Percentiles rank a stretch among this genome's conserved stretches.
phyloP scores from a whole-genome alignment of 2,797 vertebrate genomes.

The Phalanger gymnotis region DNA sequence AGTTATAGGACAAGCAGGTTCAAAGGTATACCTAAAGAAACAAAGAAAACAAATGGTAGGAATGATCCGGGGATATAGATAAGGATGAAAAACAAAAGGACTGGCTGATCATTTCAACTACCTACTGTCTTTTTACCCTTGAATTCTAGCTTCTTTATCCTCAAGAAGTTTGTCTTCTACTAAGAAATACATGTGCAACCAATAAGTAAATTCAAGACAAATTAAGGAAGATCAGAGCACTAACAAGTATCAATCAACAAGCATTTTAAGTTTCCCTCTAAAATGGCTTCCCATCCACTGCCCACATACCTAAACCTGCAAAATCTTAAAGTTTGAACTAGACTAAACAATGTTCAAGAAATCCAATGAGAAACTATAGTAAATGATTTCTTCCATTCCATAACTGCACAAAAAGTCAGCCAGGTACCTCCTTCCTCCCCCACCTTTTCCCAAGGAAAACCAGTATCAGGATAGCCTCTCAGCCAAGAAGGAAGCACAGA shows the following conservation, averaged over 20 bases:
- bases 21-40: neutral
- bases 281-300: neutral
- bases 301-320: neutral
- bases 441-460: neutral
- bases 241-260: neutral
- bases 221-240: neutral
- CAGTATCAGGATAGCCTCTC: neutral
- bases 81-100: neutral
- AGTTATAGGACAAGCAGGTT: neutral
- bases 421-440: neutral
- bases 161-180: neutral
- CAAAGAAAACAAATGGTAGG: neutral
- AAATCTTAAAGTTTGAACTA: neutral
- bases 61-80: neutral
- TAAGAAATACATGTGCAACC: neutral
- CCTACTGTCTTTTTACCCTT: too few species aligned
- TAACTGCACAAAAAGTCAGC: neutral
- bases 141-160: neutral
- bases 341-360: neutral
- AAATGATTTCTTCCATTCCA: neutral
- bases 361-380: neutral
- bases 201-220: neutral
- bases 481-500: neutral
- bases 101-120: neutral
- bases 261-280: neutral